These are phyloP conservation scores for Diplodus puntazzo DNA, from an alignment of 2,797 vertebrate species.

Conservation along the genomic window DNA sequence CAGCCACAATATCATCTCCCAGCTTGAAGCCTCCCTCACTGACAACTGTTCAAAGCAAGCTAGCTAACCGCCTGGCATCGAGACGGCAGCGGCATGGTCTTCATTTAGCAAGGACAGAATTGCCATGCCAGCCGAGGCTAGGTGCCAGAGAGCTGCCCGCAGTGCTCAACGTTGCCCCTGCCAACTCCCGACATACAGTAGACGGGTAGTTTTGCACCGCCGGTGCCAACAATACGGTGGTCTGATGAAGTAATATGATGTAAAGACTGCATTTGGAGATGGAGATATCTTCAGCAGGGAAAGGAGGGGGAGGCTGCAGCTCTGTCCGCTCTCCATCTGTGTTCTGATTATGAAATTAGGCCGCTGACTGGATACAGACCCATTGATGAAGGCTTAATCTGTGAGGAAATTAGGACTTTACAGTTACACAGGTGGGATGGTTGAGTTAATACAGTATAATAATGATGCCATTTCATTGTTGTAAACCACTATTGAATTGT, in stretches of 20 bases:
- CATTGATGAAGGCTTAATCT: slow-evolving; percentile 41
- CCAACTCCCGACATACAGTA: slow-evolving; percentile 72
- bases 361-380: slow-evolving; percentile 26
- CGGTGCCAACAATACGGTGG: slow-evolving; percentile 56
- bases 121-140: slow-evolving; percentile 50
- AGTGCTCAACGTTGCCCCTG: slow-evolving; percentile 44
- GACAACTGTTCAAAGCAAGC: slow-evolving; percentile 55
- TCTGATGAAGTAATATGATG: slow-evolving; percentile 63
- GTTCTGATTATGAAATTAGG: slow-evolving; percentile 47
- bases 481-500: not conserved
- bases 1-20: slow-evolving; percentile 39
- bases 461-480: not conserved
- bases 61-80: slow-evolving; percentile 47
- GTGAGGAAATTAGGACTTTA: slow-evolving; percentile 8
- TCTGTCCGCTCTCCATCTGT: slow-evolving; percentile 51
- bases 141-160: slow-evolving; percentile 61
- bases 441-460: not conserved
- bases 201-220: slow-evolving; percentile 25
- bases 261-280: slow-evolving; percentile 54
- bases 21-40: slow-evolving; percentile 37
- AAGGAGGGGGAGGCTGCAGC: slow-evolving; percentile 1
- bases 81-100: slow-evolving; percentile 58
- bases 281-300: slow-evolving; percentile 35
- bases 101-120: slow-evolving; percentile 66
- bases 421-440: slow-evolving; percentile 20